phyloP scores from a whole-genome alignment of 1,140 invertebrate genomes.

The Drosophila neocordata region DNA sequence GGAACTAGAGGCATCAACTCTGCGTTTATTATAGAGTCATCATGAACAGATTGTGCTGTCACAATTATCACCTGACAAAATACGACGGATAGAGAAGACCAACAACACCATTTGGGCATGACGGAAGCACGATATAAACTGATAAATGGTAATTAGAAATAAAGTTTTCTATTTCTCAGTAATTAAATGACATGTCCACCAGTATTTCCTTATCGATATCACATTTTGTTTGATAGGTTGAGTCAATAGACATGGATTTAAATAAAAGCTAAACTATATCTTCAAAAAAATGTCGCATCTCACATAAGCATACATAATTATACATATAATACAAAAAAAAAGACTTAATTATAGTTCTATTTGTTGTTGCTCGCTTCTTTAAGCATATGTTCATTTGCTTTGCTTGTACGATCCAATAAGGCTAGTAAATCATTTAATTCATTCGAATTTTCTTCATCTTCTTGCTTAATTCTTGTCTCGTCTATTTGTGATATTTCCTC shows the following conservation, averaged over 20 bases:
- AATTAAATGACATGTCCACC: not conserved
- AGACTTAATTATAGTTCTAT: not conserved
- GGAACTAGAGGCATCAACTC: constrained; percentile 22
- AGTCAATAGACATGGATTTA: not conserved
- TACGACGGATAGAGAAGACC: not conserved
- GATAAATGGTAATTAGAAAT: constrained; percentile 12
- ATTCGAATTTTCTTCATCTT: not conserved
- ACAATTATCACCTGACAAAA: constrained; percentile 2
- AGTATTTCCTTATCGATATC: constrained; percentile 5
- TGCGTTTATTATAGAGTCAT: constrained; percentile 32
- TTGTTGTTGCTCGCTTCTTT: not conserved
- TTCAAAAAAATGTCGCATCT: not conserved
- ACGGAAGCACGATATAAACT: not conserved
- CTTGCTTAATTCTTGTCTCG: not conserved
- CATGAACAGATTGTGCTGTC: constrained; percentile 9
- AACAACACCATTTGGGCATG: constrained; percentile 5
- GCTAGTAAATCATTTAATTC: constrained; percentile 16
- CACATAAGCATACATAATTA: too few species aligned
- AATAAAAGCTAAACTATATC: not conserved
- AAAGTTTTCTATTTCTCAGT: not conserved
- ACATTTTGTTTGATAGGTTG: constrained; percentile 7
- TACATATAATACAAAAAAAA: too few species aligned
- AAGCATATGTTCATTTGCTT: constrained; percentile 7
- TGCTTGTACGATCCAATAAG: not conserved
- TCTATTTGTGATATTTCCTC: not conserved